Evolutionary conservation across 2,888 invertebrate genomes (phyloP), one percentile per base, ranked within the genome.

Genomic region (Pomacea canaliculata): DNA sequence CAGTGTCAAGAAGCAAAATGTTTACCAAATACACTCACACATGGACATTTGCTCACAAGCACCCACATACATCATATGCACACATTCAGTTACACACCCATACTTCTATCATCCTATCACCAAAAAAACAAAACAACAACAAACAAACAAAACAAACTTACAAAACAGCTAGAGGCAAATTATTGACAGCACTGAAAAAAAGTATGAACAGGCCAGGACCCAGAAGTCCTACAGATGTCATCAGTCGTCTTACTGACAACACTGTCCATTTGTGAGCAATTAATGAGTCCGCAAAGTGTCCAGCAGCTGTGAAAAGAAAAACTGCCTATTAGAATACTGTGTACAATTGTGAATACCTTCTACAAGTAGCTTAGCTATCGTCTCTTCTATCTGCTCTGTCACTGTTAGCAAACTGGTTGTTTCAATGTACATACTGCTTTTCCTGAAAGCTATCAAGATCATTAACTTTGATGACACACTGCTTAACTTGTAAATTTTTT

Each of bases 151-250:
- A 62, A 2, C 19, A 51, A 80, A 91, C 93, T 92, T 91, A 94
- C 92, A 94, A 91, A 63, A 95, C 93, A 76, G 95, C 95, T 80
- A 93, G 92, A 49, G 93, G 92, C 81, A 95, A 89, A 91, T 94
- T 94, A 88, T 94, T 93, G 63, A 94, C 94, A 79, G 94, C 93
- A 88, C 94, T 94, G 89, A 95, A 95, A 80, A 94, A 93, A 65
- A 95, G 91, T 65, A 95, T 78, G 60, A 80, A 80, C 23, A 80
- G 70, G 12, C 94, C 95, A 2, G 95, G 95, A 23, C 94, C 94
- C 19, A 95, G 91, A 46, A 95, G 91, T 51, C 95, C 95, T 76
- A 95, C 92, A 82, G 93, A 92, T 0, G 95, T 95, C 94, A 94
- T 95, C 70, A 94, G 91, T 81, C 94, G 91, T 75, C 95, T 91